Evolutionary conservation across 2,797 vertebrate genomes (phyloP).

Genomic region (Falco concolor): DNA sequence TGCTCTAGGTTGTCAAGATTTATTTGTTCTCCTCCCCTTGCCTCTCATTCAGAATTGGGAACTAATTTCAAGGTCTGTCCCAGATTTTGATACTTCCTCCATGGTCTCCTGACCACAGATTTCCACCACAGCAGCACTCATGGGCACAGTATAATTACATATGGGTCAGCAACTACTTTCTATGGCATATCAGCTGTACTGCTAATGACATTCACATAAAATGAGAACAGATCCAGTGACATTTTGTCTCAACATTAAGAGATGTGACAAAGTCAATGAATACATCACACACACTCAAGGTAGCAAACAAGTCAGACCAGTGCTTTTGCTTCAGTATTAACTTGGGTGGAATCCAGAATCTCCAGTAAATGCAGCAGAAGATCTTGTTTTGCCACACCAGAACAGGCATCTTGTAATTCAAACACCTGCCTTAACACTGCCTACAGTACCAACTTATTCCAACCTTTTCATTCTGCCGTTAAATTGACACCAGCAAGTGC

Average conservation of each 20-base stretch:
- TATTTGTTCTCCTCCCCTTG: background rate
- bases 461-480: background rate
- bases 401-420: background rate
- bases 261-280: background rate
- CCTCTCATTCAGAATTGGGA: background rate
- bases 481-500: background rate
- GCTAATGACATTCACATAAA: constrained; percentile 39
- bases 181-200: background rate
- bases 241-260: constrained; percentile 58
- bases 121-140: background rate
- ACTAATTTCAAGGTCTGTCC: background rate
- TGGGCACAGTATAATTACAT: background rate
- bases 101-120: background rate
- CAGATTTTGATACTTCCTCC: background rate
- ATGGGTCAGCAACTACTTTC: background rate
- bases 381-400: background rate
- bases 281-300: background rate
- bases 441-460: background rate
- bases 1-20: background rate
- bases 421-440: background rate
- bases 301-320: background rate
- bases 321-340: constrained; percentile 11
- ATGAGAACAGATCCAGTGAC: constrained; percentile 8
- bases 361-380: constrained; percentile 9
- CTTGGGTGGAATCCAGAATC: background rate